Base-by-base conservation (phyloP, 2,797 vertebrate genomes). In the Peromyscus eremicus region DNA sequence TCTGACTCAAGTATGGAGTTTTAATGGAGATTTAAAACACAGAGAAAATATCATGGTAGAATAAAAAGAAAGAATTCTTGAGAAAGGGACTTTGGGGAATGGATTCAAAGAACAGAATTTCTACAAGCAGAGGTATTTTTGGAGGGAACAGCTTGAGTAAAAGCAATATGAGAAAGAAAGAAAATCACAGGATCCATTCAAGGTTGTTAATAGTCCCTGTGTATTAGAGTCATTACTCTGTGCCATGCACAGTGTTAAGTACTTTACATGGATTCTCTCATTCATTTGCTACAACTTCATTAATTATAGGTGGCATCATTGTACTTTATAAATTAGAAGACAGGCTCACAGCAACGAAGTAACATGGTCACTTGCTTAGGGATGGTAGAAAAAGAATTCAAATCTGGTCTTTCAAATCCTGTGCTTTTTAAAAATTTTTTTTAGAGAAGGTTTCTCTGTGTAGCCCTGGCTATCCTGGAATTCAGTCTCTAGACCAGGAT, bases 241-340 rank as follows among this genome's bases (percentile, higher is more conserved):
- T 46, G 52, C 52, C 21, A 64, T 81, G 25, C 25, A 49, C 21
- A 77, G 60, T 40, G 21, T 77, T 85, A 55, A 68, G 49, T 34
- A 34, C 10, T 95, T 68, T 71, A 19, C 32, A 77, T 57, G 19
- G 21, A 70, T 77, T 92, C 43, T 73, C 43, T 83, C 81, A 21
- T 86, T 90, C 92, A 82, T 73, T 87, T 90, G 49, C 34, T 64
- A 83, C 34, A 79, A 55, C 76, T 46, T 93, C 75, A 80, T 91
- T 95, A 68, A 76, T 88, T 91, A 91, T 81, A 80, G 86, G 29
- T 21, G 32, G 13, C 62, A 52, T 85, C 52, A 81, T 37, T 62
- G 49, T 64, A 85, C 66, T 85, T 73, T 81, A 92, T 68, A 94
- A 92, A 49, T 66, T 43, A 91, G 83, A 64, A 94, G 68, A 80